phyloP scores from a whole-genome alignment of 2,797 vertebrate genomes.

The Spheniscus humboldti region DNA sequence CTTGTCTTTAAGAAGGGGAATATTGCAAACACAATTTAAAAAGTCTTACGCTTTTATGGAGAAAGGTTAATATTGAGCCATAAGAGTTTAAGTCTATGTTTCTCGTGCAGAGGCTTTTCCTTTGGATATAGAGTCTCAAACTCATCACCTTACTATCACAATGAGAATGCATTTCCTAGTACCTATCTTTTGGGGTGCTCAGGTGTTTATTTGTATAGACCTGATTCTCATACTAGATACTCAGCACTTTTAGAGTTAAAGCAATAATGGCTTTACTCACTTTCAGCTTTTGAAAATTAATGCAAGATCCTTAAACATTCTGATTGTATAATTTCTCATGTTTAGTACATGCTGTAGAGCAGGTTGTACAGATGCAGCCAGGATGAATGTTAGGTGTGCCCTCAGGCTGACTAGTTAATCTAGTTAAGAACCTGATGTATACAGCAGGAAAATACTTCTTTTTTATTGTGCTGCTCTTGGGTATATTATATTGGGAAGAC shows the following conservation, averaged over 20 bases:
- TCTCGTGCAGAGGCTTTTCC: background rate
- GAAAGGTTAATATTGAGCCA: background rate
- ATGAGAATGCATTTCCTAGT: background rate
- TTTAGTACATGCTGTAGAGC: background rate
- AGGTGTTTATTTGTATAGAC: background rate
- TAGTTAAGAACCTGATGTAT: constrained; percentile 9
- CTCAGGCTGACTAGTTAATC: constrained; percentile 33
- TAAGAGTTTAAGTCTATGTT: background rate
- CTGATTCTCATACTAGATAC: background rate
- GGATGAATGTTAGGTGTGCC: constrained; percentile 2
- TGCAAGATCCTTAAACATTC: background rate
- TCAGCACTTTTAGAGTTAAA: background rate
- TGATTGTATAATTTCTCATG: background rate
- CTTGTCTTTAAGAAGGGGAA: background rate
- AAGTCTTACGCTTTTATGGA: background rate
- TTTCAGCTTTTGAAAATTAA: background rate
- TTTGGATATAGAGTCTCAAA: background rate
- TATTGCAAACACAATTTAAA: background rate
- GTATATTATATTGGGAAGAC: background rate
- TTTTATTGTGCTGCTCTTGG: constrained; percentile 20
- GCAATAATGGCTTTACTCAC: background rate
- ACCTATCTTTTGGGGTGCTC: background rate
- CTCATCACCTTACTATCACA: background rate
- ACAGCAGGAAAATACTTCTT: background rate
- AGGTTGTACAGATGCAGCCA: background rate